A percentile compares a stretch with the other conserved stretches of the same genome.
Conservation (phyloP, 2,888 invertebrate species). For the Drosophila siamana region DNA sequence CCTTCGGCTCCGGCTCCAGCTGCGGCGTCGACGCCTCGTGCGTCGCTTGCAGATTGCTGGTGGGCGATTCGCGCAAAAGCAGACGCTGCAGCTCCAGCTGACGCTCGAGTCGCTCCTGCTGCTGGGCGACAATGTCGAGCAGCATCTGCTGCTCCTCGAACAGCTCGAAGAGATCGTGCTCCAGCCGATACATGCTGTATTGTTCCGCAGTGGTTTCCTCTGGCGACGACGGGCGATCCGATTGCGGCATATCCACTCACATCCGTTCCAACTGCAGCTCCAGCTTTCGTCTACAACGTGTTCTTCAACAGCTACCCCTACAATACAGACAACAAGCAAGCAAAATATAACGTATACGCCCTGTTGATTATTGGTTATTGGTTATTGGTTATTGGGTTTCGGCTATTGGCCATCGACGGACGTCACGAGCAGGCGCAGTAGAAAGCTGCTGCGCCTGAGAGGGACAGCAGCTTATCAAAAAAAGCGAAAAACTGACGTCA, state of each 20-base stretch:
- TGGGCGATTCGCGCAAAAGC: background rate
- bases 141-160: slow-evolving; percentile 46
- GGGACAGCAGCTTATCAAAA: slow-evolving; percentile 14
- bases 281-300: no score
- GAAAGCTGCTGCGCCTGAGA: slow-evolving; percentile 18
- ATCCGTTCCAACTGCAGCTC: no score
- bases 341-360: slow-evolving; percentile 10
- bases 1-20: no score
- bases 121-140: slow-evolving; percentile 19
- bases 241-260: slow-evolving; percentile 35
- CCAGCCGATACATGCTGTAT: background rate
- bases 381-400: slow-evolving; percentile 21
- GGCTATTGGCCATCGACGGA: slow-evolving; percentile 46
- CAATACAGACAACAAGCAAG: background rate
- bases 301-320: slow-evolving; percentile 12
- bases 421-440: slow-evolving; percentile 68
- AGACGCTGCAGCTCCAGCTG: slow-evolving; percentile 11
- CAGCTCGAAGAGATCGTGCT: slow-evolving; percentile 37
- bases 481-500: background rate
- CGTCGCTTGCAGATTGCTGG: background rate
- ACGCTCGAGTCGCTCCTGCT: slow-evolving; percentile 22
- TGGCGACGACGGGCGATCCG: background rate
- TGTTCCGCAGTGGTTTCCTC: slow-evolving; percentile 1
- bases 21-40: no score
- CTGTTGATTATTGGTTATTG: slow-evolving; percentile 30